Base-by-base conservation (phyloP, 2,888 invertebrate genomes). In the Saturnia pavonia region DNA sequence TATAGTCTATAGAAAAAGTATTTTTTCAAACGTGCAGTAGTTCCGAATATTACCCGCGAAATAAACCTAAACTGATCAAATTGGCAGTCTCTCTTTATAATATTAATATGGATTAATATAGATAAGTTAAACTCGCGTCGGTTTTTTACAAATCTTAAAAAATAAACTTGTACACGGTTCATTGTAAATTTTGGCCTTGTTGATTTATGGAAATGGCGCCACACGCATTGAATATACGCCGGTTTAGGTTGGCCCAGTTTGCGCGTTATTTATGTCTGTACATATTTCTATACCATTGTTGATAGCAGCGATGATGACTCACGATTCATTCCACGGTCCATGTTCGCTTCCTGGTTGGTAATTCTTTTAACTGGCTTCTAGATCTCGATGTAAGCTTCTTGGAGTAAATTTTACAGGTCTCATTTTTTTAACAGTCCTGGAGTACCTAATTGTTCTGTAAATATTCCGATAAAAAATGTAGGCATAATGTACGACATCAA, bases 171-270 rank as follows among this genome's bases (percentile, higher is more conserved):
- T 65, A n/a, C 65, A 40, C 65, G 7, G n/a, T 19, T 65, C n/a
- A 42, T 66, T 34, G 48, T 54, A 42, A 65, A 70, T 42, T 70
- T 70, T 34, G 48, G 51, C 65, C n/a, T 65, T 70, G 70, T 70
- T 70, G 66, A 66, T 70, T 70, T 42, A 25, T 40, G 65, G 65
- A 65, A 65, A 22, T 70, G 51, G 65, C 65, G 66, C 85, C 87
- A 83, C 87, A 85, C 87, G 87, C 87, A 79, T 82, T 68, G 85
- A 75, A 76, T 77, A 76, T 67, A 68, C 72, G 72, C 72, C 78
- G 74, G 77, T 80, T 84, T 82, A 75, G 79, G 77, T 72, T 80
- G 84, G 80, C 84, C 85, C 81, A 85, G 78, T 82, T 82, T 74
- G 70, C 69, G 76, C 72, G 71, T 74, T 77, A 78, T 78, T 77